Evolutionary conservation across 2,797 vertebrate species (phyloP), one percentile per base, ranked within the genome.

Genomic region (Gobio occitaniae): DNA sequence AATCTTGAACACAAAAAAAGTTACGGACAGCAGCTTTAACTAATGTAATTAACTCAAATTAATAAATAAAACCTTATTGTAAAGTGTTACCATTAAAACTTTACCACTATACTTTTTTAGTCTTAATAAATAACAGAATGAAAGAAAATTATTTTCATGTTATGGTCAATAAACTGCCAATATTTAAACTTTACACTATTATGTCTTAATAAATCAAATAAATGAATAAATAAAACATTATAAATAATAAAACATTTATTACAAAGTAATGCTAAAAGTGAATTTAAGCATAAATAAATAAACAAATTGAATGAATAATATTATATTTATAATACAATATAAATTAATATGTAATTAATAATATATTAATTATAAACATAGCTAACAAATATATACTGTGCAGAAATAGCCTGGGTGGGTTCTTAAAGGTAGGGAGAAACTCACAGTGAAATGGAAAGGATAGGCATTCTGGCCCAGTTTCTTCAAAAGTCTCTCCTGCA

Each of bases 401-500:
- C 21, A n/a, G 21, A 3, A 59, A 65, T 29, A 63, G 61, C 56
- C 21, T 59, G 56, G 47, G 3, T 25, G 41, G 41, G 1, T 59
- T 59, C 19, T 47, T 19, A 47, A 44, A 71, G 44, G 13, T 7
- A 47, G 3, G 13, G n/a, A 25, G 44, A 36, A 19, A 89, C 95
- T 95, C 92, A 96, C 95, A 68, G 93, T 95, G 89, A 96, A 96
- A 92, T 96, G 95, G 90, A 99, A 99, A 6, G 98, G 98, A 87
- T 98, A 97, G 29, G 98, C 97, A 0, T 99, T 97, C 88, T 98
- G 97, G 6, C 98, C 98, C 48, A 99, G 93, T 90, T 99, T 99
- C 95, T 98, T 98, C 90, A 99, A 96, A 78, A 99, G 96, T 47
- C 98, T 91, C 88, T 99, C 98, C 95, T 99, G 98, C 71, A 99